These are phyloP conservation scores for Drosophila sproati DNA, from an alignment of 1,140 invertebrate species.

Conservation along the genomic window DNA sequence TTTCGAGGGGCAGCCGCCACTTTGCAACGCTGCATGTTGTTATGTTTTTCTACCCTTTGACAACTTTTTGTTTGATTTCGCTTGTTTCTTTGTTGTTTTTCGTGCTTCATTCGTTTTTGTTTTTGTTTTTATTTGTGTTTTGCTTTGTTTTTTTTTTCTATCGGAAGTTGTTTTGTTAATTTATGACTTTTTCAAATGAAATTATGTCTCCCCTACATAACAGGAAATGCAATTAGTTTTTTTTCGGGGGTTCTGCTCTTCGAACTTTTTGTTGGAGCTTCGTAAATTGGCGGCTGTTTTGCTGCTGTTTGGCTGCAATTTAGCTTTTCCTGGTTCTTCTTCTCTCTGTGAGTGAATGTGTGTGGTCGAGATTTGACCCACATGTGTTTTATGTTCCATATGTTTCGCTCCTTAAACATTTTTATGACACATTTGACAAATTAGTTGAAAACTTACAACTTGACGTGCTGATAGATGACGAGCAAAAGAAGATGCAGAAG, in stretches of 20 bases:
- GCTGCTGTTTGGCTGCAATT: slow-evolving; percentile 2
- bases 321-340: background rate
- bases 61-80: slow-evolving; percentile 36
- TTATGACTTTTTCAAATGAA: slow-evolving; percentile 56
- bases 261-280: slow-evolving; percentile 4
- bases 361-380: slow-evolving; percentile 45
- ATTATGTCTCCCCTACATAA: slow-evolving; percentile 43
- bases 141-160: slow-evolving; percentile 36
- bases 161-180: slow-evolving; percentile 61
- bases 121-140: slow-evolving; percentile 23
- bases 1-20: slow-evolving; percentile 20
- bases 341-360: background rate
- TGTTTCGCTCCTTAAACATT: slow-evolving; percentile 19
- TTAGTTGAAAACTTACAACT: slow-evolving; percentile 50
- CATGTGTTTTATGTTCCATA: slow-evolving; percentile 34
- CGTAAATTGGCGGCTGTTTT: slow-evolving; percentile 34
- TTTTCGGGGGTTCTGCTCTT: slow-evolving; percentile 40
- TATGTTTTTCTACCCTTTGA: slow-evolving; percentile 44
- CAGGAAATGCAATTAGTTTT: slow-evolving; percentile 58
- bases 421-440: slow-evolving; percentile 57
- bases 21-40: slow-evolving; percentile 26
- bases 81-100: slow-evolving; percentile 29
- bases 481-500: slow-evolving; percentile 3
- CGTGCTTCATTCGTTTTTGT: slow-evolving; percentile 51
- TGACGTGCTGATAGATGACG: slow-evolving; percentile 35